Conservation (phyloP, 1,140 invertebrate genomes). For the Leptinotarsa defecta region DNA sequence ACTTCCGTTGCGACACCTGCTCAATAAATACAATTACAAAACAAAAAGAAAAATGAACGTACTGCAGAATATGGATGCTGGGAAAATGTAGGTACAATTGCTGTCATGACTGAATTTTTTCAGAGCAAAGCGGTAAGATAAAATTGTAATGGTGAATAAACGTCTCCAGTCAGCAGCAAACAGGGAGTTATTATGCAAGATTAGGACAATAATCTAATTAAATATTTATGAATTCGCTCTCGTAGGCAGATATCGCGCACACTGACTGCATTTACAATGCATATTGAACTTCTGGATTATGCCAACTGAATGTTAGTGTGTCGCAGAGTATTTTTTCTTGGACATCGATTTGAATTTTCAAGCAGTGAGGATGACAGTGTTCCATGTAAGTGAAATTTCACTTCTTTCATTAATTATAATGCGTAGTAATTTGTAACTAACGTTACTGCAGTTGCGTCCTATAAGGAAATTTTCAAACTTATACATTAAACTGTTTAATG, state of each 20-base stretch:
- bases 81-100: background rate
- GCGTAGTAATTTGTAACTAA: too few species aligned
- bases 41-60: too few species aligned
- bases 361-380: too few species aligned
- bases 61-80: background rate
- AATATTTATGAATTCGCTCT: conserved; percentile 23
- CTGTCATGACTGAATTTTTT: background rate
- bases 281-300: conserved; percentile 8
- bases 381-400: too few species aligned
- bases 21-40: too few species aligned
- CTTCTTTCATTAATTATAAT: too few species aligned
- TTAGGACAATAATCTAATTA: conserved; percentile 27
- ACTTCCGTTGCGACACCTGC: too few species aligned
- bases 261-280: conserved; percentile 14
- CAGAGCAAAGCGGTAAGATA: background rate
- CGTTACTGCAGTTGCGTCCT: too few species aligned
- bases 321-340: too few species aligned
- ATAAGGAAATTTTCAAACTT: too few species aligned
- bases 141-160: background rate
- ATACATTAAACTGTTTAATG: too few species aligned
- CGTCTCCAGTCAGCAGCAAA: background rate
- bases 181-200: conserved; percentile 11
- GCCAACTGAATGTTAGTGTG: background rate
- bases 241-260: conserved; percentile 1
- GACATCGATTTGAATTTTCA: too few species aligned